Conservation (phyloP, 1,140 invertebrate species). For the Zaprionus lachaisei region DNA sequence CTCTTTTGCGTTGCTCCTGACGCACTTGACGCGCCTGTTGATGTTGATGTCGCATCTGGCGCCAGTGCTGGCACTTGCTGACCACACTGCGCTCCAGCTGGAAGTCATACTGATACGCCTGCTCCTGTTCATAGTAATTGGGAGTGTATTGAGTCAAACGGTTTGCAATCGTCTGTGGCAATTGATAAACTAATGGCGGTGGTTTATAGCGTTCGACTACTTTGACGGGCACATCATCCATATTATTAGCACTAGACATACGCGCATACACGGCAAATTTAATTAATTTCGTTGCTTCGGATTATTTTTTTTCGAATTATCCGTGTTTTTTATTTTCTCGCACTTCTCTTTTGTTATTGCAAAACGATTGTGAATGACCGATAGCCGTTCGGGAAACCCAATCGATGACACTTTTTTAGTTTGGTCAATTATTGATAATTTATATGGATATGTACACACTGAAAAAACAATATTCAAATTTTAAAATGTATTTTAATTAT, state of each 20-base stretch:
- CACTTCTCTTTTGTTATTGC: slow-evolving; percentile 69
- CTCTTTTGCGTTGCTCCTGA: slow-evolving; percentile 86
- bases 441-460: slow-evolving; percentile 33
- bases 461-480: background rate
- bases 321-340: slow-evolving; percentile 47
- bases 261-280: slow-evolving; percentile 68
- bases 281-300: slow-evolving; percentile 57
- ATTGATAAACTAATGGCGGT: slow-evolving; percentile 85
- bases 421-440: slow-evolving; percentile 1
- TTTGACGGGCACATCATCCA: slow-evolving; percentile 94
- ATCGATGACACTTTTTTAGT: slow-evolving; percentile 29
- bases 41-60: slow-evolving; percentile 87
- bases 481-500: background rate
- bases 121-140: slow-evolving; percentile 86
- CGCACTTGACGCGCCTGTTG: slow-evolving; percentile 86
- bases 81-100: slow-evolving; percentile 89
- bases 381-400: background rate
- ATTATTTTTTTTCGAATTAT: slow-evolving; percentile 37
- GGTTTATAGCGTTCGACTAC: slow-evolving; percentile 94
- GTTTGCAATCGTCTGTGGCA: slow-evolving; percentile 85
- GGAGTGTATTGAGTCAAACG: slow-evolving; percentile 88
- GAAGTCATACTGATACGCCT: slow-evolving; percentile 88
- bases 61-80: slow-evolving; percentile 89
- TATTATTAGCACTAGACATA: slow-evolving; percentile 76
- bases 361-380: slow-evolving; percentile 23